phyloP scores from a whole-genome alignment of 2,797 vertebrate species.

The Sebastes hubbsi region DNA sequence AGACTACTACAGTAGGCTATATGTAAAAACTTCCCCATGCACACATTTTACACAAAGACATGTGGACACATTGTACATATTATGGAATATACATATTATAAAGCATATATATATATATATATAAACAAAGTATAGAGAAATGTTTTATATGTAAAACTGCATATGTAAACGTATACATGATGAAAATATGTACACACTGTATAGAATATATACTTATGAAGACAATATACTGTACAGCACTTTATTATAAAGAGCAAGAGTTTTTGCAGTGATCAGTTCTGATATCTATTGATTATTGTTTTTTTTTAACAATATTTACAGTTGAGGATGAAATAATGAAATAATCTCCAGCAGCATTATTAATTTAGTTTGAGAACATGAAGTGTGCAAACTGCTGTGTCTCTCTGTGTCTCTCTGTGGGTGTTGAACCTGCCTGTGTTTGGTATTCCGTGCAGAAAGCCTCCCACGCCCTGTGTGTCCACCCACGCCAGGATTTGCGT shows the following conservation, averaged over 20 bases:
- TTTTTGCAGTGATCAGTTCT: background rate
- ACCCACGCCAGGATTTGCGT: constrained; percentile 91
- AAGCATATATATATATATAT: too few species aligned
- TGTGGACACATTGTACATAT: too few species aligned
- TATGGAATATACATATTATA: too few species aligned
- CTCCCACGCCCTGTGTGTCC: constrained; percentile 84
- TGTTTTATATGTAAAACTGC: too few species aligned
- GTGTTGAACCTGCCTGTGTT: constrained; percentile 80
- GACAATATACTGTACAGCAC: background rate
- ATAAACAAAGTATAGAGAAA: too few species aligned
- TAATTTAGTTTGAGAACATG: constrained; percentile 39
- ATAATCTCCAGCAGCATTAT: background rate
- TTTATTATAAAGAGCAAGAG: background rate
- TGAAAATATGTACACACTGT: background rate
- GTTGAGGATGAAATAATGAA: constrained; percentile 2
- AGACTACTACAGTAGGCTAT: background rate
- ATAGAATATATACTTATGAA: background rate
- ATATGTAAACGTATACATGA: too few species aligned
- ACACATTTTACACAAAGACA: too few species aligned
- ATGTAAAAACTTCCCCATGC: background rate
- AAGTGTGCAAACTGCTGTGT: constrained; percentile 58
- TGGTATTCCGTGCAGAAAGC: constrained; percentile 84
- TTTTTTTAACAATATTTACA: constrained; percentile 24
- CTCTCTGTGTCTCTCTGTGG: constrained; percentile 61
- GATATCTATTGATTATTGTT: background rate